Evolutionary conservation across 2,113 vertebrate genomes (phyloP).

Genomic region (Lutjanus erythropterus): DNA sequence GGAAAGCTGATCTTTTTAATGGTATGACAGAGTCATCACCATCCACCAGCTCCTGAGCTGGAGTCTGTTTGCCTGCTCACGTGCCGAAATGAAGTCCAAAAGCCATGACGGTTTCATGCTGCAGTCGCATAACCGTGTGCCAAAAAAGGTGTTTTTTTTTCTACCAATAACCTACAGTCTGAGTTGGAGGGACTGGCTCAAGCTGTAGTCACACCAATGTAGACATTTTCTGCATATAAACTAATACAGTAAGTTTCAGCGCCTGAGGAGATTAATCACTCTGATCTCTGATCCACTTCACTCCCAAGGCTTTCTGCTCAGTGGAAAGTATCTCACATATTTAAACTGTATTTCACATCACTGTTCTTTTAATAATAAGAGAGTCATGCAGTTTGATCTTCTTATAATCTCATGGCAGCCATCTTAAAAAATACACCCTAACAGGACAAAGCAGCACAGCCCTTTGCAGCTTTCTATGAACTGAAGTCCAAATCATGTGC

Average conservation of each 20-base stretch:
- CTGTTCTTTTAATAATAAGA: conserved; percentile 15
- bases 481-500: not conserved
- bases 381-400: conserved; percentile 4
- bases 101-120: conserved; percentile 8
- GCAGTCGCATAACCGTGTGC: not conserved
- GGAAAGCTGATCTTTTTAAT: conserved; percentile 53
- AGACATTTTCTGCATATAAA: conserved; percentile 3
- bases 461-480: not conserved
- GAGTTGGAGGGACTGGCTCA: not conserved
- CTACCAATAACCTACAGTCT: not conserved
- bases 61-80: conserved; percentile 13
- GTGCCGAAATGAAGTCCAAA: conserved; percentile 19
- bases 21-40: conserved; percentile 42
- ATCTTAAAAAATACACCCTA: not conserved
- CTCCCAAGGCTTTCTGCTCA: conserved; percentile 18
- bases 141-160: not conserved
- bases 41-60: not conserved
- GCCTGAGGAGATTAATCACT: conserved; percentile 42
- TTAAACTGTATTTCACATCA: conserved; percentile 8
- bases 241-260: not conserved
- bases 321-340: conserved; percentile 19
- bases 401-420: not conserved
- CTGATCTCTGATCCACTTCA: conserved; percentile 42
- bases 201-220: not conserved
- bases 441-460: not conserved